A percentile compares a stretch with the other conserved stretches of the same genome.
Conservation (phyloP, 2,797 vertebrate genomes). For the Spinibarbus caldwelli region DNA sequence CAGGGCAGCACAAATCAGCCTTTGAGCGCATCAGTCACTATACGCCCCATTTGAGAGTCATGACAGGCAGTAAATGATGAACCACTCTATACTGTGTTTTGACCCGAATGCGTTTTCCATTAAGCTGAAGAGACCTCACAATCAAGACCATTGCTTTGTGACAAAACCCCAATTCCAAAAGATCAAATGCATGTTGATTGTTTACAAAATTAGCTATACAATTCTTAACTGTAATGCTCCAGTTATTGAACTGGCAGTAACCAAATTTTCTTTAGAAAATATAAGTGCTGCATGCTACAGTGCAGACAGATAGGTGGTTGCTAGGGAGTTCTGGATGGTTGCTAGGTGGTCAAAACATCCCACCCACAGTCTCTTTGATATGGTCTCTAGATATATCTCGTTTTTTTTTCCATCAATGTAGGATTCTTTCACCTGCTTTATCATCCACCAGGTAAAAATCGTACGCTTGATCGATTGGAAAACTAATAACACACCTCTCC, state of each 20-base stretch:
- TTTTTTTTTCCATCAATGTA: not conserved
- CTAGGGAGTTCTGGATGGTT: too few relatives aligned
- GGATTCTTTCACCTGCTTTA: not conserved
- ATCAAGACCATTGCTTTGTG: slow-evolving; percentile 8
- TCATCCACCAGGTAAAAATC: not conserved
- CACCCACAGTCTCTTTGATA: not conserved
- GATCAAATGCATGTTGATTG: not conserved
- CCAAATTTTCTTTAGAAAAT: not conserved
- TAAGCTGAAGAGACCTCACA: not conserved
- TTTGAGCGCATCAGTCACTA: slow-evolving; percentile 28
- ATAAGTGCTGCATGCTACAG: not conserved
- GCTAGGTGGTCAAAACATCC: not conserved
- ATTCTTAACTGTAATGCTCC: not conserved
- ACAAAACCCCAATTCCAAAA: not conserved
- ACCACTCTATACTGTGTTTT: not conserved
- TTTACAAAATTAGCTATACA: too few relatives aligned
- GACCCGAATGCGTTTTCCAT: not conserved
- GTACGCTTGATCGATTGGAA: not conserved
- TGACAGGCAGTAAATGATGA: slow-evolving; percentile 26
- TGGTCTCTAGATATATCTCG: not conserved
- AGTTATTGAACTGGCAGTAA: not conserved
- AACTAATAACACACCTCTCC: not conserved
- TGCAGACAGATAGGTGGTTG: too few relatives aligned
- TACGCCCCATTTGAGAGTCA: slow-evolving; percentile 18
- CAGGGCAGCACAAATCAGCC: slow-evolving; percentile 7